Percentiles rank a stretch among this genome's conserved stretches.
Evolutionary conservation across 2,113 vertebrate genomes (phyloP).

Genomic region (Eleginops maclovinus): DNA sequence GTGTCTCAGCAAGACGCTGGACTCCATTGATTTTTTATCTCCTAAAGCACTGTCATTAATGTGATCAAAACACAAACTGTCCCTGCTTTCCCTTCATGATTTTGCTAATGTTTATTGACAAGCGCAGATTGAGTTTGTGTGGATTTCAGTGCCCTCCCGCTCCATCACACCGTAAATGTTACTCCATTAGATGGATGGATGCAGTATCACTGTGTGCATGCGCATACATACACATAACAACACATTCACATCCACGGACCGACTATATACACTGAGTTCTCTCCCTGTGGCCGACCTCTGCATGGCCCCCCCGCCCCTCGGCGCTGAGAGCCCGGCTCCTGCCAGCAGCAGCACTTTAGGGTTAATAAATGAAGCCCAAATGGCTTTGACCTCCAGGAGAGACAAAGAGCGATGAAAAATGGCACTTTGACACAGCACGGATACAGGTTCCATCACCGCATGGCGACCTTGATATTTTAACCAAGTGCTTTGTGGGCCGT

Average conservation of each 20-base stretch:
- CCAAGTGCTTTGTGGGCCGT: slow-evolving; percentile 72
- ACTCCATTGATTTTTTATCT: slow-evolving; percentile 75
- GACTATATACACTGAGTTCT: slow-evolving; percentile 7
- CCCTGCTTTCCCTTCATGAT: slow-evolving; percentile 63
- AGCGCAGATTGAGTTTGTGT: slow-evolving; percentile 68
- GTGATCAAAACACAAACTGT: slow-evolving; percentile 54
- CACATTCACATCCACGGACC: background rate
- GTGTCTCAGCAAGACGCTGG: slow-evolving; percentile 32
- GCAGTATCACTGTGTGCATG: slow-evolving; percentile 9
- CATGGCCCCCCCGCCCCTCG: slow-evolving; percentile 31
- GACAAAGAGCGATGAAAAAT: slow-evolving; percentile 79
- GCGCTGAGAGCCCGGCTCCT: slow-evolving; percentile 43
- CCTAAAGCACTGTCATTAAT: slow-evolving; percentile 66
- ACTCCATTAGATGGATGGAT: slow-evolving; percentile 68
- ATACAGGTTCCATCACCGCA: slow-evolving; percentile 59
- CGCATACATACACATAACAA: background rate
- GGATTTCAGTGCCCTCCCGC: slow-evolving; percentile 53
- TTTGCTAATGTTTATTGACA: slow-evolving; percentile 77
- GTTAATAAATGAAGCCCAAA: slow-evolving; percentile 82
- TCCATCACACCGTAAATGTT: slow-evolving; percentile 38
- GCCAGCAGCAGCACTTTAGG: slow-evolving; percentile 75
- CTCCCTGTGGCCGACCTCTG: slow-evolving; percentile 40
- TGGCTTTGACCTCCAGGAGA: slow-evolving; percentile 77
- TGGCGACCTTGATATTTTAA: slow-evolving; percentile 81
- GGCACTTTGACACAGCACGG: slow-evolving; percentile 73